These are phyloP conservation scores for Tetramorium bicarinatum DNA, from an alignment of 2,888 invertebrate genomes.

Conservation along the genomic window DNA sequence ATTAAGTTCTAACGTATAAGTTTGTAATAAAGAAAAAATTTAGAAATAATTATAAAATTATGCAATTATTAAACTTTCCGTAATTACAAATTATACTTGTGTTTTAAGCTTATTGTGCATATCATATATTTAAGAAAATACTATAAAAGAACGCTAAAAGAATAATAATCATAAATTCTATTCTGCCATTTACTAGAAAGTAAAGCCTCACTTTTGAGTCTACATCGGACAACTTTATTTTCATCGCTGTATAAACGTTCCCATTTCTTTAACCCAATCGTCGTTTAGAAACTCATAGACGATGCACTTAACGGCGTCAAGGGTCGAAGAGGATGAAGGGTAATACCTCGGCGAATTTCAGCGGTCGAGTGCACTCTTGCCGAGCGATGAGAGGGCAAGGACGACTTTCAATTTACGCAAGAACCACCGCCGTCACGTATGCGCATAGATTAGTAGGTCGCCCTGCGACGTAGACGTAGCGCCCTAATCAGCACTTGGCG, in stretches of 20 bases:
- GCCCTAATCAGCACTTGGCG: slow-evolving; percentile 72
- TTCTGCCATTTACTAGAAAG: background rate
- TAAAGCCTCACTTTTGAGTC: background rate
- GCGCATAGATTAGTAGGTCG: slow-evolving; percentile 73
- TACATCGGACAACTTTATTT: background rate
- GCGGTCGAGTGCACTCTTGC: slow-evolving; percentile 48
- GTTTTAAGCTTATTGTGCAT: background rate
- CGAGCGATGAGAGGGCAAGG: slow-evolving; percentile 47
- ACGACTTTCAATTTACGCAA: slow-evolving; percentile 52
- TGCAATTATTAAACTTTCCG: background rate
- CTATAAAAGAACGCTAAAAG: background rate
- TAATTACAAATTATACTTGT: background rate
- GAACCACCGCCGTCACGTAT: slow-evolving; percentile 55
- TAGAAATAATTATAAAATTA: background rate
- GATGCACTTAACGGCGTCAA: slow-evolving; percentile 25
- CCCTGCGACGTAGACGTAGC: slow-evolving; percentile 43
- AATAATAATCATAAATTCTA: background rate
- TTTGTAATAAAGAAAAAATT: background rate
- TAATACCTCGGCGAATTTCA: slow-evolving; percentile 47
- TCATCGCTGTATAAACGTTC: background rate
- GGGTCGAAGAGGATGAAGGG: slow-evolving; percentile 41
- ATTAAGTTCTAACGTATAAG: background rate
- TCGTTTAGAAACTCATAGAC: slow-evolving; percentile 48
- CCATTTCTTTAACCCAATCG: slow-evolving; percentile 17
- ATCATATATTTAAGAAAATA: background rate